Evolutionary conservation across 2,888 invertebrate genomes (phyloP).

Genomic region (Syrphus vitripennis): DNA sequence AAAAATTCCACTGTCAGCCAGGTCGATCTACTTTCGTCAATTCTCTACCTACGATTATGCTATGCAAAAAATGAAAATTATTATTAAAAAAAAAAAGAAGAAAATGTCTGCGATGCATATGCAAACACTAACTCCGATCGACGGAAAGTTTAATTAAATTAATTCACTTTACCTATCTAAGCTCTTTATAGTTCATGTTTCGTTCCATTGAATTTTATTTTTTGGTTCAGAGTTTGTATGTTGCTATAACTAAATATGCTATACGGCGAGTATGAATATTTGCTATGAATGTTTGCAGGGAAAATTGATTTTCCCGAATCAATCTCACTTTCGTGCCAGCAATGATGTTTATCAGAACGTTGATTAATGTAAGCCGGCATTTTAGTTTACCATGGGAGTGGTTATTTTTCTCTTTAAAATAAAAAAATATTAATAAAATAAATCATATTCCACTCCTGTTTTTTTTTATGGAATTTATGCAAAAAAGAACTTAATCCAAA

Average conservation of each 20-base stretch:
- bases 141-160: slow-evolving; percentile 64
- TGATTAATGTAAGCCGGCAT: slow-evolving; percentile 49
- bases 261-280: background rate
- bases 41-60: background rate
- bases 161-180: slow-evolving; percentile 36
- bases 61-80: slow-evolving; percentile 39
- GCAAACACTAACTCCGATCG: slow-evolving; percentile 45
- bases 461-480: background rate
- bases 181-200: slow-evolving; percentile 34
- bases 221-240: slow-evolving; percentile 17
- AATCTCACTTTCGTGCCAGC: slow-evolving; percentile 58
- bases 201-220: background rate
- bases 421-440: background rate
- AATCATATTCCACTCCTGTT: slow-evolving; percentile 27
- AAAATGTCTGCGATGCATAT: slow-evolving; percentile 35
- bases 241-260: background rate
- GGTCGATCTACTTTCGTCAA: background rate
- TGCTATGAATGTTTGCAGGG: slow-evolving; percentile 26
- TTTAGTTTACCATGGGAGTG: slow-evolving; percentile 24
- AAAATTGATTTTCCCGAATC: slow-evolving; percentile 63
- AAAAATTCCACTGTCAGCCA: background rate
- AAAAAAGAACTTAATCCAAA: slow-evolving; percentile 8
- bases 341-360: slow-evolving; percentile 62
- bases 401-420: background rate
- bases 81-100: background rate